Evolutionary conservation across 2,888 invertebrate species (phyloP).

Genomic region (Drosophila nr. fundita): DNA sequence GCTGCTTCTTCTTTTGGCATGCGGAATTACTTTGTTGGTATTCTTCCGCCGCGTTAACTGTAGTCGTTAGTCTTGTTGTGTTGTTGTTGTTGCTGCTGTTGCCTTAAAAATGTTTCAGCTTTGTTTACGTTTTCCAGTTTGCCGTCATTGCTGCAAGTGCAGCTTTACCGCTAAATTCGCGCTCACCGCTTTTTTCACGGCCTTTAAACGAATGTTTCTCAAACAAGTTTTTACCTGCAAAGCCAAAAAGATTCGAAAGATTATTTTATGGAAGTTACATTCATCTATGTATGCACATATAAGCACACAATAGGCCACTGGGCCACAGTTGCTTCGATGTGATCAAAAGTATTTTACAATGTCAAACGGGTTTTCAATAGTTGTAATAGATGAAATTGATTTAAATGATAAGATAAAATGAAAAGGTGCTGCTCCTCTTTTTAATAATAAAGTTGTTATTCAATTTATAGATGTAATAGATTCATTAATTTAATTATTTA

Average conservation of each 20-base stretch:
- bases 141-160: slow-evolving; percentile 60
- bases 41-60: slow-evolving; percentile 69
- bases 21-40: slow-evolving; percentile 49
- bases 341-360: not conserved
- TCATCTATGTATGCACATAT: not conserved
- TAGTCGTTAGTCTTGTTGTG: slow-evolving; percentile 36
- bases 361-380: slow-evolving; percentile 4
- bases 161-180: slow-evolving; percentile 26
- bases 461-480: not conserved
- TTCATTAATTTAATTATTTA: too few species aligned
- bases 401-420: not conserved
- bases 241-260: slow-evolving; percentile 20
- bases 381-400: not conserved
- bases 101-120: slow-evolving; percentile 65
- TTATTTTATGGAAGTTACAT: slow-evolving; percentile 6
- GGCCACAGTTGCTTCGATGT: slow-evolving; percentile 18
- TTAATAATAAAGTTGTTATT: not conserved
- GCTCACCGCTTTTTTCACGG: slow-evolving; percentile 25
- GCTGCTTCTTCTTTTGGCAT: slow-evolving; percentile 41
- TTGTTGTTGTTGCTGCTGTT: slow-evolving; percentile 30
- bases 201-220: slow-evolving; percentile 26
- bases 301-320: slow-evolving; percentile 22
- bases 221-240: slow-evolving; percentile 61
- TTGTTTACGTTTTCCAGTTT: slow-evolving; percentile 77
- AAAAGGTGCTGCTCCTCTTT: not conserved